Evolutionary conservation across 2,113 vertebrate genomes (phyloP).

Genomic region (Chaetodon trifascialis): DNA sequence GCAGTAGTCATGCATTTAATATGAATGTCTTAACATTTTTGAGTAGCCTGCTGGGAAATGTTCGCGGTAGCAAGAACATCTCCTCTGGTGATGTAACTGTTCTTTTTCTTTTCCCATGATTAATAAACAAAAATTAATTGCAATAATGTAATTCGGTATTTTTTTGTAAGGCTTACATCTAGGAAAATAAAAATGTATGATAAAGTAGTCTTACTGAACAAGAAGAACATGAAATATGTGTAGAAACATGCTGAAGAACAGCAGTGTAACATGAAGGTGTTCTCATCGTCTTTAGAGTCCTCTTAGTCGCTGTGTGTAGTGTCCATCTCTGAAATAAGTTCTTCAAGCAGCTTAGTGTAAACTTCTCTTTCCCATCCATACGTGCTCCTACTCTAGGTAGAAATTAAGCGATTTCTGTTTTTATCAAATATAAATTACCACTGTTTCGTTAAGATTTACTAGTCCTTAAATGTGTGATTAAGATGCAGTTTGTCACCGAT

Average conservation of each 20-base stretch:
- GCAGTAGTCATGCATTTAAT: not conserved
- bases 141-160: not conserved
- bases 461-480: not conserved
- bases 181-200: not conserved
- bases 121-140: not conserved
- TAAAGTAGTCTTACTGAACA: not conserved
- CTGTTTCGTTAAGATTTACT: not conserved
- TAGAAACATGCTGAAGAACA: not conserved
- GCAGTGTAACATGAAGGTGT: not conserved
- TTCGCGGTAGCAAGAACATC: not conserved
- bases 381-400: not conserved
- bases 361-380: not conserved
- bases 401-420: not conserved
- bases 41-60: not conserved
- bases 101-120: too few species aligned
- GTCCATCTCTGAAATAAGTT: not conserved
- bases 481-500: not conserved
- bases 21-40: not conserved
- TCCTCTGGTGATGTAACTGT: too few species aligned
- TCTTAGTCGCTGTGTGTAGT: not conserved
- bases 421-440: not conserved
- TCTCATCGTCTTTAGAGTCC: not conserved
- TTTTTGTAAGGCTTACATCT: not conserved
- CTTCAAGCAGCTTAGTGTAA: not conserved
- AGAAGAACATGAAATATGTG: not conserved